These are phyloP conservation scores for Blastobasis lacticolella DNA, from an alignment of 2,888 invertebrate genomes.

Conservation along the genomic window DNA sequence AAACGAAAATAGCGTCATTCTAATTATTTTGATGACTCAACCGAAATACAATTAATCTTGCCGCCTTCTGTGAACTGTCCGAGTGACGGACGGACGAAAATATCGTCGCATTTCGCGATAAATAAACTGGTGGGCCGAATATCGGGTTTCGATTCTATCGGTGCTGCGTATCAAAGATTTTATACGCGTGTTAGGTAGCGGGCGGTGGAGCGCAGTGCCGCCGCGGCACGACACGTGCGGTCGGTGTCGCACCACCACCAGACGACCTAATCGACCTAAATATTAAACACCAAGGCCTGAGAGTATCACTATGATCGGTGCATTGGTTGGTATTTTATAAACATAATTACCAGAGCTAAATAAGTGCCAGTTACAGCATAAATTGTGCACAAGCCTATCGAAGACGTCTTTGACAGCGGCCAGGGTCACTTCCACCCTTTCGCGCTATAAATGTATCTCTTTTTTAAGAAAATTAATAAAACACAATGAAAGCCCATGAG, in stretches of 20 bases:
- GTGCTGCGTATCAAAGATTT: constrained; percentile 71
- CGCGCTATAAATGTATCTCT: no score
- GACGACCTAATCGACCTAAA: constrained; percentile 45
- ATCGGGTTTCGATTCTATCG: constrained; percentile 72
- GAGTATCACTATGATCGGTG: no score
- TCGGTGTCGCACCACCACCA: constrained; percentile 52
- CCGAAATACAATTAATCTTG: constrained; percentile 74
- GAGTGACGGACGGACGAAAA: constrained; percentile 70
- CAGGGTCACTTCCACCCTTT: no score
- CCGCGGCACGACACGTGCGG: constrained; percentile 13
- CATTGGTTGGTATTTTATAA: no score
- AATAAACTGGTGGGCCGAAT: constrained; percentile 65
- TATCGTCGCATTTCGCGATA: constrained; percentile 72
- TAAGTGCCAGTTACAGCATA: no score
- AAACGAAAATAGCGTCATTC: constrained; percentile 74
- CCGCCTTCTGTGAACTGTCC: constrained; percentile 72
- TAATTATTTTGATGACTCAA: constrained; percentile 75
- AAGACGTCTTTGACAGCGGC: no score
- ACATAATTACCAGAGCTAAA: no score
- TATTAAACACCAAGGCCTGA: no score
- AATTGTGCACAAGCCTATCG: no score
- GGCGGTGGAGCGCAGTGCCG: constrained; percentile 53
- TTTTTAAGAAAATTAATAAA: no score
- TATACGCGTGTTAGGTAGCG: constrained; percentile 48
- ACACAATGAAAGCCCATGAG: no score